Base-by-base conservation (phyloP, 23 tunicate genomes). In the Aplidium turbinatum region DNA sequence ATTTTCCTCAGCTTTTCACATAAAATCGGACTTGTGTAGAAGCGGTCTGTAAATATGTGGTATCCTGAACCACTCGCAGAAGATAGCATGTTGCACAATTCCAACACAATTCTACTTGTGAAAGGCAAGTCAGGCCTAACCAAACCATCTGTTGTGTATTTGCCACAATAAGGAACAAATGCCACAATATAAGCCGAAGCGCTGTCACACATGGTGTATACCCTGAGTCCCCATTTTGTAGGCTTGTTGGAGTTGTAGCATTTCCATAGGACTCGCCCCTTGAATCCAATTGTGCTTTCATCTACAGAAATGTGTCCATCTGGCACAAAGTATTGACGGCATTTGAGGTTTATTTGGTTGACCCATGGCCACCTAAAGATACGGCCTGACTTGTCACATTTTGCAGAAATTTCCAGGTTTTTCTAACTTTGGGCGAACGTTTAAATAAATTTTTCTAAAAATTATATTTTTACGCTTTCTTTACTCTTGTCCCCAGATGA, bases 241-340 rank as follows among this genome's bases (percentile, higher is more conserved):
- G 68, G 38, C n/a, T 60, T 66, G 51, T 66, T 36, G 73, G 73
- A 52, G 73, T 66, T 66, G 52, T 66, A 66, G 22, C 73, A 66
- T 66, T 38, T 66, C 73, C 73, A 66, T 38, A 66, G 4, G 28
- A 66, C 73, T 23, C 73, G 24, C 22, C 73, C 73, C 52, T 66
- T 66, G 73, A 66, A 66, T 66, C 73, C 73, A 66, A 66, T 22
- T 11, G 73, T 66, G 52, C 73, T 66, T 66, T 66, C 73, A n/a
- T n/a, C n/a, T n/a, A n/a, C n/a, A n/a, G n/a, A n/a, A n/a, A n/a
- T n/a, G 52, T 66, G 25, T 66, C 38, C 73, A 66, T 66, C 29
- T 66, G 73, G 73, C 52, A 66, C 73, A 66, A 66, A 66, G 38
- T 66, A 66, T 66, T 60, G 16, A 28, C 68, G 13, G 36, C 68